These are phyloP conservation scores for Leptoteleia sp. DNA, from an alignment of 1,140 invertebrate genomes.

Conservation along the genomic window DNA sequence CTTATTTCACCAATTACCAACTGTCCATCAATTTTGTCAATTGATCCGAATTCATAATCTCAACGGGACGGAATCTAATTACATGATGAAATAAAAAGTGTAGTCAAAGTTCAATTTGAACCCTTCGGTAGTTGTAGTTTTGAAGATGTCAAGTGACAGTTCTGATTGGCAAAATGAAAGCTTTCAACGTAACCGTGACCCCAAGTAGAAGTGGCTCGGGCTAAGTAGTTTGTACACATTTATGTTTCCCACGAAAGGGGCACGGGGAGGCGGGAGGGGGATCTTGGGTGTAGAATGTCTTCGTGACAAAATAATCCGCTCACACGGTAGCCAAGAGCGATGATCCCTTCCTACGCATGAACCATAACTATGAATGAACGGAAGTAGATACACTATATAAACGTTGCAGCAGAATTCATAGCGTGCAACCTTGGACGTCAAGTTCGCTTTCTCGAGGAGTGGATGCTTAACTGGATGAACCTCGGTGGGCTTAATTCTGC, in stretches of 20 bases:
- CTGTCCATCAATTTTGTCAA: too few species aligned
- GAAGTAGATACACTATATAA: conserved; percentile 44
- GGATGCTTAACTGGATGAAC: conserved; percentile 23
- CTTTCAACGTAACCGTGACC: background rate
- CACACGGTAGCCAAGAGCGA: conserved; percentile 41
- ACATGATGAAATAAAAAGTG: background rate
- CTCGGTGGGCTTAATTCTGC: conserved; percentile 11
- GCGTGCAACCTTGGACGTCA: conserved; percentile 45
- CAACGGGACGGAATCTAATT: too few species aligned
- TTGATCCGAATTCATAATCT: too few species aligned
- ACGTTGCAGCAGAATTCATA: conserved; percentile 22
- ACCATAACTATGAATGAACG: conserved; percentile 53
- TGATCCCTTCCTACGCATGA: conserved; percentile 41
- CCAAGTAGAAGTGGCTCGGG: background rate
- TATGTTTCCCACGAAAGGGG: conserved; percentile 6
- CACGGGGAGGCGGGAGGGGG: background rate
- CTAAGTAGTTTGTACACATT: background rate
- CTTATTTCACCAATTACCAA: too few species aligned
- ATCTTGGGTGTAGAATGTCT: conserved; percentile 19
- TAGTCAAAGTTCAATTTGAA: background rate
- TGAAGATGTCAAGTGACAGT: conserved; percentile 3
- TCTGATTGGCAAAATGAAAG: conserved; percentile 7
- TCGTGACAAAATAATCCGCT: conserved; percentile 31
- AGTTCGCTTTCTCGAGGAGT: conserved; percentile 42
- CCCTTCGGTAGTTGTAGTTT: background rate